Base-by-base conservation (phyloP, 2,797 vertebrate genomes). In the Macropus fuliginosus region DNA sequence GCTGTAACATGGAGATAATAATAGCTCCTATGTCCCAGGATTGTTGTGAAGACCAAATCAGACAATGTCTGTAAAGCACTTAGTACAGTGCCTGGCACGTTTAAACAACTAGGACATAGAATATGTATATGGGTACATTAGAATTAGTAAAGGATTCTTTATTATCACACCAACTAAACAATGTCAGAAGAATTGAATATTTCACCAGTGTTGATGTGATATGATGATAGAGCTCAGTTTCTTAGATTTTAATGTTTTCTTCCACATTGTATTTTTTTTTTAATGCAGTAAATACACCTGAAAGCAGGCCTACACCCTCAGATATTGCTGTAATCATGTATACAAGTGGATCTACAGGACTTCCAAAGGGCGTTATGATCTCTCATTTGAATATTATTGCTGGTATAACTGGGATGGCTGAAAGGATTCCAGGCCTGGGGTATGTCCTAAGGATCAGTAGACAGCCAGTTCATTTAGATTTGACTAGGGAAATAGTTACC, bases 251-350 rank as follows among this genome's bases (percentile, higher is more conserved):
- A 1, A 16, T 54, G n/a, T 59, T 28, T 93, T 93, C 21, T 92
- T 59, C 34, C 34, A 27, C 40, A 1, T 95, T 54, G 54, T 94
- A 87, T 62, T 21, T 59, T 90, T 46, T 93, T 96, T 94, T 55
- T 52, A 52, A 95, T 95, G 5, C 97, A 99, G 99, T 99, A 95
- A 98, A 97, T 62, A 98, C 98, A 28, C 98, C 98, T 55, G 99
- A 98, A 1, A 98, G 95, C 87, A 98, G 97, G 95, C 99, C 99
- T 0, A 74, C 98, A 93, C 98, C 99, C 18, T 99, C 98, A 0
- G 99, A 99, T 97, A 99, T 99, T 0, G 99, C 99, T 0, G 99
- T 99, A 94, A 99, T 99, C 98, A 99, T 99, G 99, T 99, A 99
- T 97, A 99, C 99, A 57, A 99, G 99, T 50, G 99, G 99, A 3